Conservation (phyloP, 2,888 invertebrate genomes). For the Sipunculus nudus region DNA sequence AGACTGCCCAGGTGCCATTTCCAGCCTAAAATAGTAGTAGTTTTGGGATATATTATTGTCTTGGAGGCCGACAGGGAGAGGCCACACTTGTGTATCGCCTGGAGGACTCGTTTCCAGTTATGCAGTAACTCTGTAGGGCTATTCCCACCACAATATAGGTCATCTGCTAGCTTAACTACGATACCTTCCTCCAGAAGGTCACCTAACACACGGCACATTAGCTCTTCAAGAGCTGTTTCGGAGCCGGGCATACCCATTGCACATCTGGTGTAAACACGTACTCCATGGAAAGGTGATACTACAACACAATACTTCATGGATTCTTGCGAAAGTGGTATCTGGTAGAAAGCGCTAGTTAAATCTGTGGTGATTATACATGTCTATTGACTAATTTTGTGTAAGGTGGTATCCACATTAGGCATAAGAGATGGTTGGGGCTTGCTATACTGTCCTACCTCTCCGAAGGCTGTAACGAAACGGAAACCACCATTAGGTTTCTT, state of each 20-base stretch:
- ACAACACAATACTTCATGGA: slow-evolving; percentile 46
- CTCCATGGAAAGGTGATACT: slow-evolving; percentile 39
- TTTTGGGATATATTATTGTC: slow-evolving; percentile 18
- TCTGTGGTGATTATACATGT: slow-evolving; percentile 39
- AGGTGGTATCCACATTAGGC: slow-evolving; percentile 23
- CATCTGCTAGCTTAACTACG: slow-evolving; percentile 34
- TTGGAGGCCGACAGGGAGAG: slow-evolving; percentile 25
- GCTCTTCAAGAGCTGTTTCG: slow-evolving; percentile 42
- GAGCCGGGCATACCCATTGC: slow-evolving; percentile 47
- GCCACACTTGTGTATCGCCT: slow-evolving; percentile 11
- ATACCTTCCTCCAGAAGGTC: slow-evolving; percentile 22
- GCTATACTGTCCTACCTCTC: slow-evolving; percentile 11
- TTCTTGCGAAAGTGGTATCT: slow-evolving; percentile 36
- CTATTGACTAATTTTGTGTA: slow-evolving; percentile 36
- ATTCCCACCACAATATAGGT: slow-evolving; percentile 29
- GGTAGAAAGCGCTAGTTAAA: slow-evolving; percentile 39
- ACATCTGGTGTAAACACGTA: slow-evolving; percentile 40
- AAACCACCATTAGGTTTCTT: slow-evolving; percentile 5
- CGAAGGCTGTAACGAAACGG: slow-evolving; percentile 9
- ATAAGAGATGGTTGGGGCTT: too few relatives aligned
- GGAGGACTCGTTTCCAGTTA: slow-evolving; percentile 21
- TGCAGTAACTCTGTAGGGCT: too few relatives aligned
- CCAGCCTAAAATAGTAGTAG: slow-evolving; percentile 29
- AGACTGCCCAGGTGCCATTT: slow-evolving; percentile 29
- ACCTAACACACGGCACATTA: slow-evolving; percentile 40